Evolutionary conservation across 2,113 vertebrate species (phyloP), one percentile per base, ranked within the genome.

Genomic region (Cololabis saira): DNA sequence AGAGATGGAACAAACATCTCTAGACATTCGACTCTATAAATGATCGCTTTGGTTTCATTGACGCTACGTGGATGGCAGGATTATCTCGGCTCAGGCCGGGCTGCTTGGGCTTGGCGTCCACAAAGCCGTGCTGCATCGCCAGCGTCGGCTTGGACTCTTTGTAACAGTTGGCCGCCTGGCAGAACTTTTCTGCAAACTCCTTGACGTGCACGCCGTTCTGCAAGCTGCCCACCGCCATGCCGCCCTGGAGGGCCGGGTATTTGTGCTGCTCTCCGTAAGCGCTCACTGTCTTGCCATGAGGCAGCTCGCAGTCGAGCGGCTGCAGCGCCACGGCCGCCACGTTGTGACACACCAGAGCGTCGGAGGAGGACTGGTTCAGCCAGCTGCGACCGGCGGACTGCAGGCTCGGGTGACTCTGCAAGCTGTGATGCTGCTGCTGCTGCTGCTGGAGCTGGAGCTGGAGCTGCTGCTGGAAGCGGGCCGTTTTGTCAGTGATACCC

Each of bases 21-120:
- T 90, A 99, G 30, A 99, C 98, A 12, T 99, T 99, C 0, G 98
- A 99, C 85, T 99, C 97, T 71, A 99, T 95, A 91, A 98, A 98
- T 0, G 97, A 97, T 63, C 95, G 95, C 95, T 99, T 99, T 97
- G 97, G 97, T 93, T 99, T 99, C 52, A 95, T 90, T 1, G 94
- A 81, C 4, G 93, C 74, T 80, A 92, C 76, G 0, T 95, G 95
- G 63, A 95, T 87, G 67, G 92, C 84, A 22, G 93, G 94, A 75
- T 92, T 76, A 21, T 98, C 97, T 73, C 88, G 92, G 55, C 37
- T 47, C n/a, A 87, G 52, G 18, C 86, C 91, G 17, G 95, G 66
- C 52, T 90, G 94, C 56, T 94, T 94, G 37, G 94, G 37, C 48
- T 89, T 84, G 17, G 83, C 82, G 50, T 96, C 96, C 0, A 91